These are phyloP conservation scores for Scaptomyza caliginosa DNA, from an alignment of 2,888 invertebrate species.

Conservation along the genomic window DNA sequence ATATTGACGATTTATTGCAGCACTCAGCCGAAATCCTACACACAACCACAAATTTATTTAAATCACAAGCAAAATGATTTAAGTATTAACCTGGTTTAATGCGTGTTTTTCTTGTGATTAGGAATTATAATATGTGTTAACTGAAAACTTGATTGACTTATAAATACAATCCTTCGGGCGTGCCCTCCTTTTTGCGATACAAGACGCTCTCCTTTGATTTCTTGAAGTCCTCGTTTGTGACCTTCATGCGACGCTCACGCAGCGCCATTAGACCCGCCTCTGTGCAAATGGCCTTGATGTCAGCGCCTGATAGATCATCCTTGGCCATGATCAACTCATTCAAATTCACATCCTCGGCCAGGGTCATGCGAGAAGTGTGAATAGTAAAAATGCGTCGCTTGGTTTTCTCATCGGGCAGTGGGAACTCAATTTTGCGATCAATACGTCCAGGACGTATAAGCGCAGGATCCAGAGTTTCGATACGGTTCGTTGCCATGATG, in stretches of 20 bases:
- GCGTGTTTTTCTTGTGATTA: constrained; percentile 50
- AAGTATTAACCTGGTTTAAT: constrained; percentile 65
- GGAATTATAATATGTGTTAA: constrained; percentile 67
- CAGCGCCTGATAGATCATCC: constrained; percentile 99
- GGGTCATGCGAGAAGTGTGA: constrained; percentile 99
- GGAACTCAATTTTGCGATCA: constrained; percentile 99
- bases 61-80: constrained; percentile 34
- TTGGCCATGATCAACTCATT: constrained; percentile 99
- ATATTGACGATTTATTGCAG: constrained; percentile 52
- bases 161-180: constrained; percentile 99
- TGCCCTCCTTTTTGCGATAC: constrained; percentile 99
- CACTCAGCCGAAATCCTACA: constrained; percentile 50
- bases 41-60: constrained; percentile 60
- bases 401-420: constrained; percentile 99
- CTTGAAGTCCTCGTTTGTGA: constrained; percentile 99
- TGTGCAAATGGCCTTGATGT: constrained; percentile 99
- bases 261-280: constrained; percentile 99
- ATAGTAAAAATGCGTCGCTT: constrained; percentile 98
- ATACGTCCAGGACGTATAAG: constrained; percentile 99
- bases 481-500: constrained; percentile 98
- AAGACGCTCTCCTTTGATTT: constrained; percentile 99
- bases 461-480: constrained; percentile 99
- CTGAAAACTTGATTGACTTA: constrained; percentile 85
- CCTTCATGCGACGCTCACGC: constrained; percentile 99
- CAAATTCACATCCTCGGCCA: constrained; percentile 97